Evolutionary conservation across 2,888 invertebrate genomes (phyloP).

Genomic region (Brachypterus glaber): DNA sequence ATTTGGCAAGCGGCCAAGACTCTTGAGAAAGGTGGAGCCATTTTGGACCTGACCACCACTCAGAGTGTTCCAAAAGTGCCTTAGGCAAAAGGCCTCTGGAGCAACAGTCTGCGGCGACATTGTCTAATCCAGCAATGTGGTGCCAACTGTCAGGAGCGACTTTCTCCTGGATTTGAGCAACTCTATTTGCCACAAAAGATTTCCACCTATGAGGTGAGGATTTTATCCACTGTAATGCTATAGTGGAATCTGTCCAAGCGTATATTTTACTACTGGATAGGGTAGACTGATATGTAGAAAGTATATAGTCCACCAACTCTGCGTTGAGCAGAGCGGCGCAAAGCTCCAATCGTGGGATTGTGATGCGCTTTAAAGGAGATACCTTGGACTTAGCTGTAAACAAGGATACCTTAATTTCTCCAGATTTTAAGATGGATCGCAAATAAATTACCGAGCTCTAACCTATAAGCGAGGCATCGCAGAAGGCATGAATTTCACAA

Average conservation of each 20-base stretch:
- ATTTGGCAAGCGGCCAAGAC: too few species aligned
- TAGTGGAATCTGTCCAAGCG: conserved; percentile 15
- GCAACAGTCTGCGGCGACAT: too few species aligned
- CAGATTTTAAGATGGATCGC: conserved; percentile 5
- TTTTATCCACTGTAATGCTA: too few species aligned
- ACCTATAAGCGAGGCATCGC: conserved; percentile 7
- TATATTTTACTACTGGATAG: conserved; percentile 3
- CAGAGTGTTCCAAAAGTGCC: too few species aligned
- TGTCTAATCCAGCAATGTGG: too few species aligned
- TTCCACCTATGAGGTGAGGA: conserved; percentile 10
- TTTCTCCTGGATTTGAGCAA: conserved; percentile 12
- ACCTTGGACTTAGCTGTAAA: conserved; percentile 13
- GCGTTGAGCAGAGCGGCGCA: conserved; percentile 16
- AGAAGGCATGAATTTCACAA: conserved; percentile 12
- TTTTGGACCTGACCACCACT: too few species aligned
- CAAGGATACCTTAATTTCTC: conserved; percentile 5
- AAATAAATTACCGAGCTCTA: conserved; percentile 15
- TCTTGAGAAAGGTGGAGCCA: too few species aligned
- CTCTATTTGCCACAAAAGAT: conserved; percentile 15
- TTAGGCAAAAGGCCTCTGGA: too few species aligned
- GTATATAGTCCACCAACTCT: conserved; percentile 4
- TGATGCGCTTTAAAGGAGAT: conserved; percentile 13
- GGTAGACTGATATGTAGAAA: conserved; percentile 3
- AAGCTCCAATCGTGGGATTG: conserved; percentile 16
- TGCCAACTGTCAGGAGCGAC: too few species aligned